Percentiles rank a stretch among this genome's conserved stretches.
These are phyloP conservation scores for Papilio protenor DNA, from an alignment of 2,888 invertebrate genomes.

Conservation along the genomic window DNA sequence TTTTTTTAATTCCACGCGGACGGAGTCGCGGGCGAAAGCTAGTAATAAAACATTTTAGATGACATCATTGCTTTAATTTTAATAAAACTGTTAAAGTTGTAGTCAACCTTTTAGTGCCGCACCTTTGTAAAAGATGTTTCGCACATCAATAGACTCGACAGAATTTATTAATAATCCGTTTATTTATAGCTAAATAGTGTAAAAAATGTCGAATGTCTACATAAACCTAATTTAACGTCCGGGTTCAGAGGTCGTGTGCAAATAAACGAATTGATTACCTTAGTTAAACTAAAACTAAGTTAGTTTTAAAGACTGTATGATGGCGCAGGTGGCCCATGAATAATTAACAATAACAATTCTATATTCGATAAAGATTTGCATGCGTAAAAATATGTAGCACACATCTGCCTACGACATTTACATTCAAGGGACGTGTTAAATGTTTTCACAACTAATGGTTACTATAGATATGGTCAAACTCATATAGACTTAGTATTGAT, in stretches of 20 bases:
- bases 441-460: not conserved
- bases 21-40: too few species aligned
- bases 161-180: constrained; percentile 25
- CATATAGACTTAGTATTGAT: not conserved
- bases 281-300: not conserved
- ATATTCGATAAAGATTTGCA: not conserved
- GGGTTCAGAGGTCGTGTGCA: constrained; percentile 4
- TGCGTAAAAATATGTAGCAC: not conserved
- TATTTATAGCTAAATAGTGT: constrained; percentile 24
- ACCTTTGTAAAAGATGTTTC: constrained; percentile 23
- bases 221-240: constrained; percentile 11
- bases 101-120: constrained; percentile 26
- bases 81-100: not conserved
- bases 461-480: not conserved
- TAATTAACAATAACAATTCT: not conserved
- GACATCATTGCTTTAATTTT: constrained; percentile 9
- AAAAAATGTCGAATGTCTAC: not conserved
- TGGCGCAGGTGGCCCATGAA: not conserved
- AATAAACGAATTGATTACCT: not conserved
- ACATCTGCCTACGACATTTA: not conserved
- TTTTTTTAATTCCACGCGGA: too few species aligned
- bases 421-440: not conserved
- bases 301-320: not conserved
- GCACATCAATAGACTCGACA: constrained; percentile 15
- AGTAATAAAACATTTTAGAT: not conserved